A percentile compares a stretch with the other conserved stretches of the same genome.
Evolutionary conservation across 1,140 invertebrate species (phyloP).

Genomic region (Drosophila dunni): DNA sequence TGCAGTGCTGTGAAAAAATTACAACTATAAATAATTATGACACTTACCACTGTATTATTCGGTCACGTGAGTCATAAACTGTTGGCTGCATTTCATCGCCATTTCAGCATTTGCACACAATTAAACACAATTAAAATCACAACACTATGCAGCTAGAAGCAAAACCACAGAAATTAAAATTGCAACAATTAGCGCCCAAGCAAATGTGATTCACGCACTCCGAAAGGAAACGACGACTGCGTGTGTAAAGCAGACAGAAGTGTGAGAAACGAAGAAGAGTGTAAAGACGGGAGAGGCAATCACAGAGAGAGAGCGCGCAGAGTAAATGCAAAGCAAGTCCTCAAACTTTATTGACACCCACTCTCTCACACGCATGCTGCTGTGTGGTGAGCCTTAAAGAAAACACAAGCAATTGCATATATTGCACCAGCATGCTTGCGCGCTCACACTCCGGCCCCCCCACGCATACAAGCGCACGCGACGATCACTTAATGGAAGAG

Average conservation of each 20-base stretch:
- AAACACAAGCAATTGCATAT: conserved; percentile 6
- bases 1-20: conserved; percentile 15
- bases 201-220: conserved; percentile 31
- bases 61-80: conserved; percentile 27
- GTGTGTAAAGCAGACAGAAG: neutral
- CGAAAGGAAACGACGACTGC: neutral
- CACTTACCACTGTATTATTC: conserved; percentile 23
- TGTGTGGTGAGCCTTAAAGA: conserved; percentile 3
- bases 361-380: conserved; percentile 29
- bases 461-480: conserved; percentile 28
- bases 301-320: neutral
- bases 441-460: conserved; percentile 18
- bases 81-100: conserved; percentile 4
- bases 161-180: conserved; percentile 13
- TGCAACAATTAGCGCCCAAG: conserved; percentile 15
- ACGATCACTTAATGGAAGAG: conserved; percentile 26
- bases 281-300: conserved; percentile 8
- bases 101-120: conserved; percentile 6
- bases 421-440: conserved; percentile 47
- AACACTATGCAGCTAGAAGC: neutral
- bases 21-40: conserved; percentile 45
- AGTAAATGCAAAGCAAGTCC: conserved; percentile 29
- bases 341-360: conserved; percentile 30
- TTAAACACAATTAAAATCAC: neutral
- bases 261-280: conserved; percentile 12